Evolutionary conservation across 2,113 vertebrate genomes (phyloP).

Genomic region (sheep (Ovis aries)): DNA sequence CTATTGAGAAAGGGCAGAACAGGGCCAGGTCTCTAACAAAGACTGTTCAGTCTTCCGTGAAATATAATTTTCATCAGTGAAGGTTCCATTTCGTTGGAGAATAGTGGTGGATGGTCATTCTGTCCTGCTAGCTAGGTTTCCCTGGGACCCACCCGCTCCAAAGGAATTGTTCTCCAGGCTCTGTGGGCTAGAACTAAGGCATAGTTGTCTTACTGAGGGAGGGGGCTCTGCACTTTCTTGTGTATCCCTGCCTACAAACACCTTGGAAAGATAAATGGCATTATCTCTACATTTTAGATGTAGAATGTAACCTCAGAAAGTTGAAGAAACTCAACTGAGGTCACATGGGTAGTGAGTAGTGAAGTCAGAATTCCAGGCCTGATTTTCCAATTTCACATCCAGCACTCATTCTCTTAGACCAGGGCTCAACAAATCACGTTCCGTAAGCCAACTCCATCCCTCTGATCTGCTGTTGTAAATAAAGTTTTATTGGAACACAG

Average conservation of each 20-base stretch:
- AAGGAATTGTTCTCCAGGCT: not conserved
- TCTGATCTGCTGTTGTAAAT: not conserved
- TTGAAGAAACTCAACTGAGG: not conserved
- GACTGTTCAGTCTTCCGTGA: not conserved
- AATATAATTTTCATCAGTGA: not conserved
- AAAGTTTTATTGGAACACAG: not conserved
- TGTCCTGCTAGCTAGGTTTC: not conserved
- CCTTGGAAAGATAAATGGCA: not conserved
- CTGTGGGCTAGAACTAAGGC: not conserved
- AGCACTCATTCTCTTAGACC: not conserved
- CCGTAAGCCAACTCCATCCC: not conserved
- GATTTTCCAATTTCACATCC: not conserved
- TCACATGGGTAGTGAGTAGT: not conserved
- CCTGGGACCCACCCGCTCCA: accelerated
- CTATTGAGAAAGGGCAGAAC: not conserved
- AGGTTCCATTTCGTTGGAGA: not conserved
- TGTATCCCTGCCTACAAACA: not conserved
- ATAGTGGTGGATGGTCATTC: not conserved
- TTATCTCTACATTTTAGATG: not conserved
- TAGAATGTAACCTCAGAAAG: not conserved
- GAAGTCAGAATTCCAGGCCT: not conserved
- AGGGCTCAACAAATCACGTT: not conserved
- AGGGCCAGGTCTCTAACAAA: slow-evolving; percentile 2
- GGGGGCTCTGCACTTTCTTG: accelerated
- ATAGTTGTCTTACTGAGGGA: not conserved